phyloP scores from a whole-genome alignment of 2,113 vertebrate genomes.

The Haliaeetus leucogaster region DNA sequence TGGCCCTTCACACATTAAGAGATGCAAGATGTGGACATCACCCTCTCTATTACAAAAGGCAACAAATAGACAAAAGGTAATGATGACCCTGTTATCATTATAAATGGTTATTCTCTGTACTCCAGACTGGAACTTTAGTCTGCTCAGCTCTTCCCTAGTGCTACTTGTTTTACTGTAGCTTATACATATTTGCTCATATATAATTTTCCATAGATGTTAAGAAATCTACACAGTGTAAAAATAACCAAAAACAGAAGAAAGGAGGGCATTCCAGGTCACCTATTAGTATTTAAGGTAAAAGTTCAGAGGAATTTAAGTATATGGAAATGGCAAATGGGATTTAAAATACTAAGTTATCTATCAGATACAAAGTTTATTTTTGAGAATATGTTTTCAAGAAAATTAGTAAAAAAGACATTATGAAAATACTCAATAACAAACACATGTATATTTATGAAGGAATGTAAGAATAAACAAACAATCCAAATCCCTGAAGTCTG shows the following conservation, averaged over 20 bases:
- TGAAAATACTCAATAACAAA: not conserved
- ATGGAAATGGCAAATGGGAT: not conserved
- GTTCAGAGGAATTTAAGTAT: not conserved
- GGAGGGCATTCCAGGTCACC: not conserved
- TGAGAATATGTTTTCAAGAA: not conserved
- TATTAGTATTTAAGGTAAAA: not conserved
- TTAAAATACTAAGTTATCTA: not conserved
- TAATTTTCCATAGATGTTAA: not conserved
- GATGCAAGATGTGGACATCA: not conserved
- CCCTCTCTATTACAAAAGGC: not conserved
- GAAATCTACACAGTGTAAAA: not conserved
- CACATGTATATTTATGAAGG: not conserved
- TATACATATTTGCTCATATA: not conserved
- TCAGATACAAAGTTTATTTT: not conserved
- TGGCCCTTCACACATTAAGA: not conserved
- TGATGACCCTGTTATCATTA: not conserved
- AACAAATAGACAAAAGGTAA: not conserved
- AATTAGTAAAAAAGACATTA: not conserved
- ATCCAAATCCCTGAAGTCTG: not conserved
- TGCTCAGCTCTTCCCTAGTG: not conserved
- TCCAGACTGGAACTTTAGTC: not conserved
- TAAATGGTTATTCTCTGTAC: not conserved
- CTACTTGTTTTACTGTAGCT: not conserved
- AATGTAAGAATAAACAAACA: not conserved
- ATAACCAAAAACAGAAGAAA: not conserved